These are phyloP conservation scores for Pristionchus arcanus DNA, from an alignment of 2,888 invertebrate species.

Conservation along the genomic window DNA sequence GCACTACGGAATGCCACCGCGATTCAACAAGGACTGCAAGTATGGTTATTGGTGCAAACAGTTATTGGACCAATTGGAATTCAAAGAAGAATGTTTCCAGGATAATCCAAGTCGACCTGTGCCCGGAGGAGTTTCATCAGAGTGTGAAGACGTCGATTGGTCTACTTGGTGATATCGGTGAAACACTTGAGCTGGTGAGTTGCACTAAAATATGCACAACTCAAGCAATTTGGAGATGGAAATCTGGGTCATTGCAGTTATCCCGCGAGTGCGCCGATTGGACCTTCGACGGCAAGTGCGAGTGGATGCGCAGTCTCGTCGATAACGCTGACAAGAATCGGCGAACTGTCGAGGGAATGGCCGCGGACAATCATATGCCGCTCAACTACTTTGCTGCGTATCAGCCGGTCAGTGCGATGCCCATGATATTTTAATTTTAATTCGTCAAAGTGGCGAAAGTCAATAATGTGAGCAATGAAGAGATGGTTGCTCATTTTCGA, in stretches of 20 bases:
- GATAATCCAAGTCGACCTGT: slow-evolving; percentile 87
- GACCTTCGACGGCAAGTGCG: slow-evolving; percentile 62
- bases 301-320: slow-evolving; percentile 68
- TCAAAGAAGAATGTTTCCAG: neutral
- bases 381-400: slow-evolving; percentile 96
- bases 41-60: slow-evolving; percentile 85
- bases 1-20: slow-evolving; percentile 93
- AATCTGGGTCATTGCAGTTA: neutral
- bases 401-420: too few species aligned
- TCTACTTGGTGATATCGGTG: slow-evolving; percentile 87
- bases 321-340: slow-evolving; percentile 70
- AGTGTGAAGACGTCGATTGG: slow-evolving; percentile 89
- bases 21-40: slow-evolving; percentile 89
- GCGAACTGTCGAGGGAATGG: slow-evolving; percentile 83
- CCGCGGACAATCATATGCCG: slow-evolving; percentile 86
- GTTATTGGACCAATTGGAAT: too few species aligned
- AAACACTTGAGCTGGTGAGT: slow-evolving; percentile 62
- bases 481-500: neutral
- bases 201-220: neutral
- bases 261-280: slow-evolving; percentile 61
- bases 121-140: slow-evolving; percentile 93
- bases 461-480: too few species aligned
- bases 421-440: too few species aligned
- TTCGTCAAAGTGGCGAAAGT: too few species aligned
- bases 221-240: too few species aligned